These are phyloP conservation scores for Anguilla japonica DNA, from an alignment of 2,113 vertebrate genomes.

Conservation along the genomic window DNA sequence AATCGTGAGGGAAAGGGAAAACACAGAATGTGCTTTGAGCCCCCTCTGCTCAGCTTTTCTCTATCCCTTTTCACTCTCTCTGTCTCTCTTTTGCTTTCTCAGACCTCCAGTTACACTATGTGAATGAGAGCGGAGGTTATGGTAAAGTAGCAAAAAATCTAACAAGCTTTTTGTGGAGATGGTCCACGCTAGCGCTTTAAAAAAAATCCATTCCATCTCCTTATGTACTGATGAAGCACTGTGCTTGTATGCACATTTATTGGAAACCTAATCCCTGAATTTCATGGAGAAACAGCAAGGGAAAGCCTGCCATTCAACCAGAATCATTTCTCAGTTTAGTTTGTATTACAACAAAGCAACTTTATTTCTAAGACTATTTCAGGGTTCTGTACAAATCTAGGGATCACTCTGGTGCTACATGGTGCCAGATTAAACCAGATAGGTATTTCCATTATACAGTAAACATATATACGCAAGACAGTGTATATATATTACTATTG, in stretches of 20 bases:
- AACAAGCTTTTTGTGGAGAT: not conserved
- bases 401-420: too few relatives aligned
- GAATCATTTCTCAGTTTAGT: too few relatives aligned
- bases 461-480: too few relatives aligned
- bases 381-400: too few relatives aligned
- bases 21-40: conserved; percentile 13
- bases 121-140: conserved; percentile 16
- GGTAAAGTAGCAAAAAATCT: conserved; percentile 11
- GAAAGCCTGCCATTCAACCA: too few relatives aligned
- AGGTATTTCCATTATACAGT: too few relatives aligned
- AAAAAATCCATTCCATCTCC: not conserved
- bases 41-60: conserved; percentile 6
- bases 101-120: conserved; percentile 11
- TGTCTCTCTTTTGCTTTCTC: not conserved
- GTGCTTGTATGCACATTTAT: not conserved
- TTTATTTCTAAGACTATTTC: too few relatives aligned
- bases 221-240: conserved; percentile 2
- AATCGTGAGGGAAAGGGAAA: conserved; percentile 58
- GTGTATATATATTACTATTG: too few relatives aligned
- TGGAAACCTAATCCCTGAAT: not conserved
- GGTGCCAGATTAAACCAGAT: too few relatives aligned
- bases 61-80: not conserved
- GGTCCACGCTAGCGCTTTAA: not conserved
- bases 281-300: not conserved
- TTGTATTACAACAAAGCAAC: too few relatives aligned